Base-by-base conservation (phyloP, 2,113 vertebrate species). In the Meriones unguiculatus region DNA sequence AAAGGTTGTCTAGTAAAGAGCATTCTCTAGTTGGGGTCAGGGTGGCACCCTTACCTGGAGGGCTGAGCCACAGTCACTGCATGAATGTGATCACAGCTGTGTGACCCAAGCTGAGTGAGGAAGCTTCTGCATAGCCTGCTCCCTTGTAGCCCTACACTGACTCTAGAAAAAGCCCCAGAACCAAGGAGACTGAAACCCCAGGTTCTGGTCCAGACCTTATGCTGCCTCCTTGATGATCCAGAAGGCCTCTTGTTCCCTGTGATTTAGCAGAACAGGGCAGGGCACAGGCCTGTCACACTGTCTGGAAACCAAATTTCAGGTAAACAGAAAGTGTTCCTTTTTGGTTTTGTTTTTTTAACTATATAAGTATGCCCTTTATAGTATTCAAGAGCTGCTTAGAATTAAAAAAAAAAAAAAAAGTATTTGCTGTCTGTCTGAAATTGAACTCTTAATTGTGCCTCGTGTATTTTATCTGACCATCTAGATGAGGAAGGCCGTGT, bases 1-100 rank as follows among this genome's bases (percentile, higher is more conserved):
- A 87, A 84, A 69, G 52, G 72, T 8, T 95, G 32, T 76, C 89
- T 93, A 91, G 87, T 65, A 82, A 90, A 91, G 67, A 70, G 20
- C 67, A n/a, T 15, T 69, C 59, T 93, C 70, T 17, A 9, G 14
- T 69, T 82, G 81, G 70, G 30, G 38, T 15, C 6, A 41, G 17
- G 4, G 9, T 94, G 92, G 77, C n/a, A 7, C 69, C 14, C 32
- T 92, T 1, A 59, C 3, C 77, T 70, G 14, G 38, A 11, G 9
- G 77, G 38, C 69, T 67, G 0, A 87, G 64, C 32, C 57, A 41
- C 52, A 5, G 64, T 90, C 52, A 54, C 17, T n/a, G 1, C 24
- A 57, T 32, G 69, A 80, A 82, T 7, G 1, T 41, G 80, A 46
- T 15, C 10, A 24, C 78, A 18, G 25, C 62, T 38, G 9, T 73